Percentiles rank a stretch among this genome's conserved stretches.
Evolutionary conservation across 2,113 vertebrate species (phyloP).

Genomic region (Stictonetta naevosa): DNA sequence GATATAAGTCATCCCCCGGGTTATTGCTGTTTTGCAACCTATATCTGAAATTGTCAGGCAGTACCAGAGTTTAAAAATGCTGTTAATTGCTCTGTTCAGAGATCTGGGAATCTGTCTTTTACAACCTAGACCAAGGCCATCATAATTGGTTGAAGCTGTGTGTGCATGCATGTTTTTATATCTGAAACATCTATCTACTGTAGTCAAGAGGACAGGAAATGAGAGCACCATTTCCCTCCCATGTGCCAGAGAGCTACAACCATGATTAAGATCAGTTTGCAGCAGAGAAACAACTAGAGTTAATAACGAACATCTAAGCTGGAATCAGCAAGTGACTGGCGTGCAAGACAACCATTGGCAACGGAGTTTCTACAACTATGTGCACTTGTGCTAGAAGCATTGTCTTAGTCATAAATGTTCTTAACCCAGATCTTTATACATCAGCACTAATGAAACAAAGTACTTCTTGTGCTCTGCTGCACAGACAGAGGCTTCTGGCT

Average conservation of each 20-base stretch:
- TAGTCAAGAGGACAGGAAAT: neutral
- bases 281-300: neutral
- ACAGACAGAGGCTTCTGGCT: neutral
- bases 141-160: neutral
- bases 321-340: neutral
- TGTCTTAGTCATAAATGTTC: neutral
- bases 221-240: neutral
- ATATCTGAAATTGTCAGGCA: neutral
- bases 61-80: neutral
- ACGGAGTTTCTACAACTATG: neutral
- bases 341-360: fast-evolving
- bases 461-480: neutral
- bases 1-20: neutral
- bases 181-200: neutral
- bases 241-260: neutral
- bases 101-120: neutral
- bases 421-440: neutral
- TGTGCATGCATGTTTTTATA: neutral
- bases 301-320: neutral
- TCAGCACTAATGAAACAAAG: neutral
- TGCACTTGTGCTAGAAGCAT: neutral
- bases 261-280: neutral
- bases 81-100: neutral
- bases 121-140: neutral
- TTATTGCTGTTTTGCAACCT: neutral